A percentile compares a stretch with the other conserved stretches of the same genome.
Conservation (phyloP, 64 coral and sea anemone species). For the Stichodactyla mertensii region DNA sequence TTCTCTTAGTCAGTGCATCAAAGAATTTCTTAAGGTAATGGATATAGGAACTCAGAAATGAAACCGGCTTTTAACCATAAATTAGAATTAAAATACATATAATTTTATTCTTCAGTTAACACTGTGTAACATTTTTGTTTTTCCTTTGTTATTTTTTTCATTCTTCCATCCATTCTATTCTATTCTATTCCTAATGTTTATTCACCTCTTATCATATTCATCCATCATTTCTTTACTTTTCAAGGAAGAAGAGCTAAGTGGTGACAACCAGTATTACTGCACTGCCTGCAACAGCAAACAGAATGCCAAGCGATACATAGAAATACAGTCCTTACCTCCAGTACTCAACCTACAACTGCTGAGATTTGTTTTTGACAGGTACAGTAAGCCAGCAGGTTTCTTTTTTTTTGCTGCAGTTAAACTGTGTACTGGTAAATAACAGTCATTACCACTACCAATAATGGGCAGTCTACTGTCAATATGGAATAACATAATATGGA, state of each 20-base stretch:
- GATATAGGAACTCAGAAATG: too few species aligned
- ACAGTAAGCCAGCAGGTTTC: not conserved
- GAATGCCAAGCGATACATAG: slow-evolving; percentile 86
- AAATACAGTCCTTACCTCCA: slow-evolving; percentile 76
- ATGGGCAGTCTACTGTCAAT: too few species aligned
- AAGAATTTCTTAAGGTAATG: slow-evolving; percentile 95
- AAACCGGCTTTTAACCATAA: too few species aligned
- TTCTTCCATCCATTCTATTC: too few species aligned
- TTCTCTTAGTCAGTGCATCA: slow-evolving; percentile 85
- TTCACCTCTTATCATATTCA: not conserved
- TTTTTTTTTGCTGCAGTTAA: too few species aligned
- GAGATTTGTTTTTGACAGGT: slow-evolving; percentile 99
- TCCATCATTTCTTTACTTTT: not conserved
- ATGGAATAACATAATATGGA: too few species aligned
- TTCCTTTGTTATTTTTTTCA: too few species aligned
- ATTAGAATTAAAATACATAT: too few species aligned
- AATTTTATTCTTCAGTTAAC: too few species aligned
- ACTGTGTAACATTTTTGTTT: too few species aligned
- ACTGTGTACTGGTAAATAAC: too few species aligned
- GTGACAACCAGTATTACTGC: slow-evolving; percentile 93
- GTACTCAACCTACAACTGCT: slow-evolving; percentile 90
- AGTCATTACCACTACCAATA: too few species aligned
- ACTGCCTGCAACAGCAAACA: slow-evolving; percentile 76
- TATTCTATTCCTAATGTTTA: not conserved
- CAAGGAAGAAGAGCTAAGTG: slow-evolving; percentile 85